phyloP scores from a whole-genome alignment of 92 coral and sea anemone genomes.

The Porites rus region DNA sequence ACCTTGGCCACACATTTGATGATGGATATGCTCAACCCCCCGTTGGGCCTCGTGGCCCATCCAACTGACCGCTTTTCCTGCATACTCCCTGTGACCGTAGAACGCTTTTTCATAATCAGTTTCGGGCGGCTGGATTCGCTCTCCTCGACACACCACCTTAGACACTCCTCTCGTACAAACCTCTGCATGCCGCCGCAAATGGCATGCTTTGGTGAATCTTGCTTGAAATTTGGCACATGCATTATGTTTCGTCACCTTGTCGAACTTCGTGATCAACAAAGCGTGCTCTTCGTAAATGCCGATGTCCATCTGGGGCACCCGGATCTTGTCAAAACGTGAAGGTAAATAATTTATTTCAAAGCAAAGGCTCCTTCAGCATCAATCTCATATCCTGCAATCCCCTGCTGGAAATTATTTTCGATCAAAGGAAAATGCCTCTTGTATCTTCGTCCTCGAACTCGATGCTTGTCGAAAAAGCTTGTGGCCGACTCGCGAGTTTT shows the following conservation, averaged over 20 bases:
- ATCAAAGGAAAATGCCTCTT: too few relatives aligned
- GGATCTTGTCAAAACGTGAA: too few relatives aligned
- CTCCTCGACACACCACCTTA: not conserved
- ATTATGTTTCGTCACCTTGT: conserved; percentile 5
- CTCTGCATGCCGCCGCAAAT: not conserved
- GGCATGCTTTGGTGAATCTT: not conserved
- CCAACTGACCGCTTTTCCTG: not conserved
- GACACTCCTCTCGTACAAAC: conserved; percentile 9
- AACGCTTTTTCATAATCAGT: not conserved
- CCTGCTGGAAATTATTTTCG: too few relatives aligned
- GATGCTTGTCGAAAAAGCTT: not conserved
- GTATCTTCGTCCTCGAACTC: not conserved
- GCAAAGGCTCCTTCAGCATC: too few relatives aligned
- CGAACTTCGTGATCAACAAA: not conserved
- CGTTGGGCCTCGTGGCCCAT: not conserved
- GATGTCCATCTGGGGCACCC: not conserved
- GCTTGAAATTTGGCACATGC: not conserved
- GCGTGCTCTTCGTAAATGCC: not conserved
- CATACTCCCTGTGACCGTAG: not conserved
- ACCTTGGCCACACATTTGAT: conserved; percentile 35
- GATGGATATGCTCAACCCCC: not conserved
- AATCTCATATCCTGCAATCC: too few relatives aligned
- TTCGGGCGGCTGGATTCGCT: not conserved
- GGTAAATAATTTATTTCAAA: too few relatives aligned
- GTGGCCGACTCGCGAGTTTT: too few relatives aligned